These are phyloP conservation scores for Limenitis camilla DNA, from an alignment of 2,888 invertebrate genomes.

Conservation along the genomic window DNA sequence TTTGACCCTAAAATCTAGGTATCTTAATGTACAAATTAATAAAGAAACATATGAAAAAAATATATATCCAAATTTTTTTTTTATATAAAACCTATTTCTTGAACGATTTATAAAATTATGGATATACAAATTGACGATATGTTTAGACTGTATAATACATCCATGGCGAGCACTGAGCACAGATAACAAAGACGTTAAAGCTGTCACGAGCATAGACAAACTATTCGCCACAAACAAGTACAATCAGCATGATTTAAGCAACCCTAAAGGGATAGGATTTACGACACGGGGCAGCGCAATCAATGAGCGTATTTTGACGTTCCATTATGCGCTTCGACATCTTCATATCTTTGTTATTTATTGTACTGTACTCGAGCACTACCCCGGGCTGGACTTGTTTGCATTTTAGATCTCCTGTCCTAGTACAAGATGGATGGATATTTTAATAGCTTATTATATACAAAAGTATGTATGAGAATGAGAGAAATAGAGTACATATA, in stretches of 20 bases:
- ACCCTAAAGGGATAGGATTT: slow-evolving; percentile 23
- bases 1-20: too few species aligned
- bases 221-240: slow-evolving; percentile 36
- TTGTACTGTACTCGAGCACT: slow-evolving; percentile 49
- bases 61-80: too few species aligned
- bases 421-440: slow-evolving; percentile 9
- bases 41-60: too few species aligned
- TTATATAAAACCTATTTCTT: too few species aligned
- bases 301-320: slow-evolving; percentile 61
- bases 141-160: too few species aligned
- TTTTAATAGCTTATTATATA: not conserved
- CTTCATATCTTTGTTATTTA: slow-evolving; percentile 68
- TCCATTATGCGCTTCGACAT: slow-evolving; percentile 66
- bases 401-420: slow-evolving; percentile 9
- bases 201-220: slow-evolving; percentile 10
- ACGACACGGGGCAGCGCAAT: slow-evolving; percentile 29
- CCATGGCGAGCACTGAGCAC: too few species aligned
- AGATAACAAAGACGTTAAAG: not conserved
- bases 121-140: too few species aligned
- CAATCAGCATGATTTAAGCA: slow-evolving; percentile 39
- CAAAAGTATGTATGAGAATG: not conserved
- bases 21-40: too few species aligned
- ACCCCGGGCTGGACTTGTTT: slow-evolving; percentile 34
- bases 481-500: too few species aligned
- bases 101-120: too few species aligned